These are phyloP conservation scores for Ophioderma brevispina DNA, from an alignment of 35 echinoderm and acorn worm genomes.

Conservation along the genomic window DNA sequence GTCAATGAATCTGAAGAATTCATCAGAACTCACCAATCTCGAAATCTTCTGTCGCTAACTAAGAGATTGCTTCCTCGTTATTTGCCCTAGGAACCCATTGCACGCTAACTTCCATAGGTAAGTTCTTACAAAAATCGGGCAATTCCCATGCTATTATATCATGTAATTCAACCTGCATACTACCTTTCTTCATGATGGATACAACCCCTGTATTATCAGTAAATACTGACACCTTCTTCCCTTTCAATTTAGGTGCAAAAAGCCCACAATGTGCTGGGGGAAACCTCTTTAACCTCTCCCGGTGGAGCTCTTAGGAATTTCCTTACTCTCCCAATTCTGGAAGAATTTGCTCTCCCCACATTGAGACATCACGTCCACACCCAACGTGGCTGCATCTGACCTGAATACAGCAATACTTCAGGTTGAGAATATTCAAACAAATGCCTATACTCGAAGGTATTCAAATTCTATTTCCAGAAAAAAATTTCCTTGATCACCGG, in stretches of 20 bases:
- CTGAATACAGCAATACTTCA: not conserved
- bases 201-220: conserved; percentile 36
- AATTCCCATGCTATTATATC: not conserved
- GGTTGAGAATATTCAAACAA: conserved; percentile 1
- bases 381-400: not conserved
- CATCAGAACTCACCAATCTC: conserved; percentile 37
- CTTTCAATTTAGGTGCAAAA: not conserved
- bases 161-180: conserved; percentile 30
- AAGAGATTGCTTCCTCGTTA: conserved; percentile 16
- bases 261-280: not conserved
- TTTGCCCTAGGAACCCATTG: conserved; percentile 44
- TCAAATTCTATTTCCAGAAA: conserved; percentile 11
- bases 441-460: not conserved
- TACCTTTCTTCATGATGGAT: not conserved
- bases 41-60: conserved; percentile 19
- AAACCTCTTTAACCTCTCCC: conserved; percentile 23
- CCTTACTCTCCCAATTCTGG: not conserved
- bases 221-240: conserved; percentile 7
- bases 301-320: conserved; percentile 38
- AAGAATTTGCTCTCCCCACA: not conserved
- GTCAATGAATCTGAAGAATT: conserved; percentile 21
- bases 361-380: not conserved
- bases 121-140: conserved; percentile 13
- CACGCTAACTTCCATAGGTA: not conserved
- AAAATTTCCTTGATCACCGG: not conserved